Conservation (phyloP, 37 sponge, comb jelly and placozoan species). For the Ianthella basta region DNA sequence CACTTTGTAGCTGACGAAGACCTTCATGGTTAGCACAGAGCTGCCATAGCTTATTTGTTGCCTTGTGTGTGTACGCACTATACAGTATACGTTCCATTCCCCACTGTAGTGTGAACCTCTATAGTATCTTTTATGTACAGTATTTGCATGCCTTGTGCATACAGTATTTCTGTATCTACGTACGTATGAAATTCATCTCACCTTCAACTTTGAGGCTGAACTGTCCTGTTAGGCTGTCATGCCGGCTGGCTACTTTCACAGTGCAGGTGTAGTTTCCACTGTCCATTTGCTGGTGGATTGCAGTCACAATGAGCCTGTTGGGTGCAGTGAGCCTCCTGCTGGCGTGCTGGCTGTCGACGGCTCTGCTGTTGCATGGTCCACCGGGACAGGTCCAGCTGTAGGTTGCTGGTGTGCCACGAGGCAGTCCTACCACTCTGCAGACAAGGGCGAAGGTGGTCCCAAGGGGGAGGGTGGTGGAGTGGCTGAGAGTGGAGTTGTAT, state of each 20-base stretch:
- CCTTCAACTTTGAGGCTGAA: not conserved
- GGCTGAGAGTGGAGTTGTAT: not conserved
- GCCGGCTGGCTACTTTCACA: not conserved
- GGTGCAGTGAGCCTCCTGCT: not conserved
- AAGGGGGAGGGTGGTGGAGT: not conserved
- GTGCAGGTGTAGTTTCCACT: not conserved
- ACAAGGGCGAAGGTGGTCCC: not conserved
- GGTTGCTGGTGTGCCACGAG: not conserved
- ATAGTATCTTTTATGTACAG: not conserved
- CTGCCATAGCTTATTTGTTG: no score
- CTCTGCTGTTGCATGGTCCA: not conserved
- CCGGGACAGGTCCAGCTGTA: constrained; percentile 14
- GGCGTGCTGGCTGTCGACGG: not conserved
- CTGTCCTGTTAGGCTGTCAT: not conserved
- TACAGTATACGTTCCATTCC: no score
- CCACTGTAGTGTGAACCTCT: not conserved
- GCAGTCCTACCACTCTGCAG: constrained; percentile 7
- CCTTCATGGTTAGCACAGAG: no score
- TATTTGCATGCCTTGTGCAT: not conserved
- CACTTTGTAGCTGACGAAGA: no score
- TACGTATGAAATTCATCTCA: not conserved
- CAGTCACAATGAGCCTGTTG: not conserved
- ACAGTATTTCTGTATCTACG: not conserved
- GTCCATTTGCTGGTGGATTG: not conserved
- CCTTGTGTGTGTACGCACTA: no score